Conservation (phyloP, 1,140 invertebrate species). For the Caenorhabditis elegans region DNA sequence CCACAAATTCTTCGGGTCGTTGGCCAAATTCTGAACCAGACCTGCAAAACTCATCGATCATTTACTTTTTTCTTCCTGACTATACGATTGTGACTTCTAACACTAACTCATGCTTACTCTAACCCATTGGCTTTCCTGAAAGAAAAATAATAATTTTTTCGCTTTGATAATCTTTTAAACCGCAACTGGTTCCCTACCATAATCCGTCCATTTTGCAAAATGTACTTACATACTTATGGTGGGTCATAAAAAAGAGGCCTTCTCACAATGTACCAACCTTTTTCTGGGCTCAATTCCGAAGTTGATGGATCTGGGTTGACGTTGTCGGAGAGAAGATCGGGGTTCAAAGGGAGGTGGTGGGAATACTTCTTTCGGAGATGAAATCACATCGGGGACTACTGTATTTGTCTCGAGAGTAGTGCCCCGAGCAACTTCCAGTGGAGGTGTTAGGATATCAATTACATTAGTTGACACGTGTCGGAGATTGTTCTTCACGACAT, state of each 20-base stretch:
- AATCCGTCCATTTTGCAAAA: slow-evolving; percentile 17
- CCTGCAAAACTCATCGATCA: slow-evolving; percentile 23
- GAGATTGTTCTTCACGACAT: neutral
- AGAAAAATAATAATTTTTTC: neutral
- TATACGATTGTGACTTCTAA: slow-evolving; percentile 19
- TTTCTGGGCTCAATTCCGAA: slow-evolving; percentile 16
- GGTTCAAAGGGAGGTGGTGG: neutral
- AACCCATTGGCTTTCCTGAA: slow-evolving; percentile 14
- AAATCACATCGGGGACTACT: neutral
- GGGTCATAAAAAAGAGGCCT: neutral
- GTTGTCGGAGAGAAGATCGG: neutral
- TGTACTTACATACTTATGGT: neutral
- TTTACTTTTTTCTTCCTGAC: neutral
- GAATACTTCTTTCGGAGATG: neutral
- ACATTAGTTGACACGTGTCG: neutral
- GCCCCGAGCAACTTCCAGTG: slow-evolving; percentile 23
- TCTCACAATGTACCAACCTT: neutral
- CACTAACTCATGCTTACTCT: no score
- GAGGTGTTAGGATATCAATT: slow-evolving; percentile 34
- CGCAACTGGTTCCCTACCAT: neutral
- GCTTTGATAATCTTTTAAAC: slow-evolving; percentile 5
- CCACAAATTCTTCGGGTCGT: slow-evolving; percentile 47
- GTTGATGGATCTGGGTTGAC: slow-evolving; percentile 8
- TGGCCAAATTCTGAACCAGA: neutral
- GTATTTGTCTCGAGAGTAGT: slow-evolving; percentile 10